phyloP scores from a whole-genome alignment of 2,797 vertebrate genomes.

The Acanthurus lineatus region DNA sequence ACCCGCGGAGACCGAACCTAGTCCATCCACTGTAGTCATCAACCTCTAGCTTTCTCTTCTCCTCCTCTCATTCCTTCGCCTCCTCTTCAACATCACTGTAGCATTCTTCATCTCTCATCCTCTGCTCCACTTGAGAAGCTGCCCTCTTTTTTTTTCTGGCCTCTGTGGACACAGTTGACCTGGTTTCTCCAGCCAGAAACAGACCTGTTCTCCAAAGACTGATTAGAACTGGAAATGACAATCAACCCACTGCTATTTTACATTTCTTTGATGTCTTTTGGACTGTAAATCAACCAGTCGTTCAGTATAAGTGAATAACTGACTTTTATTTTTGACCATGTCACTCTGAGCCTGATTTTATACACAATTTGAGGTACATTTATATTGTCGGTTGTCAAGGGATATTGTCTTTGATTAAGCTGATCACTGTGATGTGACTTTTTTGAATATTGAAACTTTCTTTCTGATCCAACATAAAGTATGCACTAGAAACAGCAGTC shows the following conservation, averaged over 20 bases:
- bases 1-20: conserved; percentile 87
- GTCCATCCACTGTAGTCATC: conserved; percentile 82
- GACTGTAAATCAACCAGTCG: conserved; percentile 45
- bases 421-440: conserved; percentile 64
- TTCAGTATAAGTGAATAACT: conserved; percentile 21
- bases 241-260: conserved; percentile 35
- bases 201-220: conserved; percentile 64
- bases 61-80: conserved; percentile 89
- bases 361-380: conserved; percentile 66
- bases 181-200: conserved; percentile 57
- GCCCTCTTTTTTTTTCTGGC: conserved; percentile 37
- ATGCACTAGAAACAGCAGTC: conserved; percentile 35
- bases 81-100: conserved; percentile 83
- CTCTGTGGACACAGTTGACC: conserved; percentile 51
- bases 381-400: conserved; percentile 34
- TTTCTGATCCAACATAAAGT: conserved; percentile 39
- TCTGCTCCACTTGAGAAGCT: conserved; percentile 71
- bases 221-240: conserved; percentile 64
- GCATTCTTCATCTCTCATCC: conserved; percentile 77
- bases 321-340: conserved; percentile 53
- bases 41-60: conserved; percentile 87
- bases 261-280: conserved; percentile 47
- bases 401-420: conserved; percentile 39
- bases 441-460: conserved; percentile 29
- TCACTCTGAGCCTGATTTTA: conserved; percentile 73